Percentiles rank a stretch among this genome's conserved stretches.
These are phyloP conservation scores for Aphelinus atriplicis DNA, from an alignment of 1,140 invertebrate genomes.

Conservation along the genomic window DNA sequence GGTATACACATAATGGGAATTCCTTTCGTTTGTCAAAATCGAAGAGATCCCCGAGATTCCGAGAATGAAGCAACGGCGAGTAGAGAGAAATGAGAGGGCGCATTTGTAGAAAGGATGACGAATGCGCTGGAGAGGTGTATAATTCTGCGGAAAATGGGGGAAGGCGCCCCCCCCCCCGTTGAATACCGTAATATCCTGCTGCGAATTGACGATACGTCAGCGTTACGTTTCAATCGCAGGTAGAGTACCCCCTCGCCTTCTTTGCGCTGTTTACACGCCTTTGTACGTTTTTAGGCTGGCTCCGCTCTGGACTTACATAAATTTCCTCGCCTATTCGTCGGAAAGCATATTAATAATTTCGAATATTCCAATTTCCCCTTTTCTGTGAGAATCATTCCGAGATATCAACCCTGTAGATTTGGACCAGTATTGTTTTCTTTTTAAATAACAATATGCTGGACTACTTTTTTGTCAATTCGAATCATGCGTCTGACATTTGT, in stretches of 20 bases:
- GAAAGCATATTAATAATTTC: neutral
- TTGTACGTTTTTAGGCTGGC: neutral
- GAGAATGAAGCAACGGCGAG: too few relatives aligned
- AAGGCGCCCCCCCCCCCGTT: neutral
- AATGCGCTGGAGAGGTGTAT: neutral
- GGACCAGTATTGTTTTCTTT: too few relatives aligned
- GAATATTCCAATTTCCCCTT: slow-evolving; percentile 3
- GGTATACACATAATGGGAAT: too few relatives aligned
- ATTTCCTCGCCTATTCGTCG: neutral
- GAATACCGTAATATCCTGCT: neutral
- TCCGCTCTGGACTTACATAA: neutral
- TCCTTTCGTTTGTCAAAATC: too few relatives aligned
- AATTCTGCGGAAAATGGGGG: neutral
- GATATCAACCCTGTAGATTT: neutral
- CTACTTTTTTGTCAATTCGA: neutral
- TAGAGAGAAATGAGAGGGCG: too few relatives aligned
- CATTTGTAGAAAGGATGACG: slow-evolving; percentile 1
- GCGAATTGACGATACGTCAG: neutral
- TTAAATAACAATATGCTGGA: too few relatives aligned
- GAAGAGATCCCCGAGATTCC: too few relatives aligned
- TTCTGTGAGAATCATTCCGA: neutral
- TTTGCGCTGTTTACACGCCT: neutral
- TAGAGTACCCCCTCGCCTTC: too few relatives aligned
- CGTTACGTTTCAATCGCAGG: slow-evolving; percentile 2
- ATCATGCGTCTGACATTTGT: neutral